Percentiles rank a stretch among this genome's conserved stretches.
These are phyloP conservation scores for Drosophila leontia DNA, from an alignment of 1,140 invertebrate species.

Conservation along the genomic window DNA sequence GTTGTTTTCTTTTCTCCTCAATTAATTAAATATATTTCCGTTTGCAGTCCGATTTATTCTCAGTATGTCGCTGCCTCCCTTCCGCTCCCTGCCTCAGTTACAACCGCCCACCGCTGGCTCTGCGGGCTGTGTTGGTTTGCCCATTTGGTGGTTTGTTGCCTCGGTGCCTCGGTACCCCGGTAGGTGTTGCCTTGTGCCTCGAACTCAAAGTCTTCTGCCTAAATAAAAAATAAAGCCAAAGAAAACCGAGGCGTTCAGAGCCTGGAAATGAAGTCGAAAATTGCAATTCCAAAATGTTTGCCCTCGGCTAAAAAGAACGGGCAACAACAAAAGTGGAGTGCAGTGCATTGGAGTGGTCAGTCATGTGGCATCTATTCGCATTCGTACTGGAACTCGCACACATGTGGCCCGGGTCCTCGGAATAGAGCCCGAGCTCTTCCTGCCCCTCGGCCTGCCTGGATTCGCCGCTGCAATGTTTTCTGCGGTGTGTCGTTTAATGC, in stretches of 20 bases:
- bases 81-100: conserved; percentile 8
- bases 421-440: conserved; percentile 21
- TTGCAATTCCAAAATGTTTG: conserved; percentile 83
- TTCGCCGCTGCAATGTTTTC: conserved; percentile 56
- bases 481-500: conserved; percentile 73
- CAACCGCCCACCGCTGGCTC: conserved; percentile 29
- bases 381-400: conserved; percentile 32
- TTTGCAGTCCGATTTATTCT: background rate
- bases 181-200: conserved; percentile 70
- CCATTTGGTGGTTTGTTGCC: conserved; percentile 53
- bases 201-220: conserved; percentile 23
- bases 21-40: background rate
- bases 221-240: conserved; percentile 11
- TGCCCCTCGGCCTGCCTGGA: conserved; percentile 35
- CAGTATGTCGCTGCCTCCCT: conserved; percentile 8
- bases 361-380: conserved; percentile 75
- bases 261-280: conserved; percentile 82
- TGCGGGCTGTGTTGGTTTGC: conserved; percentile 49
- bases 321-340: conserved; percentile 59
- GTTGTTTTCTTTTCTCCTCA: background rate
- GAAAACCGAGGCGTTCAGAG: conserved; percentile 42
- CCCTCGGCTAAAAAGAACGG: conserved; percentile 61
- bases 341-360: conserved; percentile 60
- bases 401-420: conserved; percentile 56
- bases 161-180: conserved; percentile 41